Evolutionary conservation across 2,797 vertebrate species (phyloP).

Genomic region (Gouania willdenowi): DNA sequence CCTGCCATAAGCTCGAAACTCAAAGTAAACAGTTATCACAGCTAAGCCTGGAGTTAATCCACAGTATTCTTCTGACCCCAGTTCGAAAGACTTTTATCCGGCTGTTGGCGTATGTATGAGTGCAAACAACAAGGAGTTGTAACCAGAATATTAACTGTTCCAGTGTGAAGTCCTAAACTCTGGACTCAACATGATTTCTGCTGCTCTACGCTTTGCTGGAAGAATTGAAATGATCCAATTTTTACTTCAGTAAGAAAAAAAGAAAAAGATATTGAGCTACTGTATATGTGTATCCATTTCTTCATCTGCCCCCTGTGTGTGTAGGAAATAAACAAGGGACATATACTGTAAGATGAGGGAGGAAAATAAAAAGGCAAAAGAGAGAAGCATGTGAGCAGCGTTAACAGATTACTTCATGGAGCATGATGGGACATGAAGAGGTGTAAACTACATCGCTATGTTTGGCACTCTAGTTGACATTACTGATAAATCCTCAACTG

Average conservation of each 20-base stretch:
- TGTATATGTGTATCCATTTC: too few species aligned
- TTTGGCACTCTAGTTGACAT: too few species aligned
- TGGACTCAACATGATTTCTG: too few species aligned
- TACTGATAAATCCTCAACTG: too few species aligned
- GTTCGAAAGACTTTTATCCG: too few species aligned
- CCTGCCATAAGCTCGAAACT: slow-evolving; percentile 16
- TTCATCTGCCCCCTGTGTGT: slow-evolving; percentile 10
- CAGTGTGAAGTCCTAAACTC: slow-evolving; percentile 7
- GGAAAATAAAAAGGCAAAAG: slow-evolving; percentile 28
- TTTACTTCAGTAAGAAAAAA: too few species aligned
- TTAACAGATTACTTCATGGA: slow-evolving; percentile 62
- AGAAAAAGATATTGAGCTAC: too few species aligned
- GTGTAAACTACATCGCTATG: slow-evolving; percentile 23
- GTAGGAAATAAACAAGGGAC: slow-evolving; percentile 6
- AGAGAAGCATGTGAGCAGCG: slow-evolving; percentile 64
- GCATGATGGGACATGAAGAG: slow-evolving; percentile 67
- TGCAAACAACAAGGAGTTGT: slow-evolving; percentile 42
- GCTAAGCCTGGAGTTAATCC: slow-evolving; percentile 50
- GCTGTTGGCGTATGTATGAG: too few species aligned
- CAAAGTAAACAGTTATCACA: slow-evolving; percentile 58
- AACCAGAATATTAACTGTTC: slow-evolving; percentile 32
- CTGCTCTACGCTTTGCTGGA: too few species aligned
- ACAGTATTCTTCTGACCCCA: slow-evolving; percentile 53
- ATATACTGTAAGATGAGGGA: slow-evolving; percentile 13
- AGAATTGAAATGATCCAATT: too few species aligned